Conservation (phyloP, 2,797 vertebrate genomes). For the Linurgus olivaceus region DNA sequence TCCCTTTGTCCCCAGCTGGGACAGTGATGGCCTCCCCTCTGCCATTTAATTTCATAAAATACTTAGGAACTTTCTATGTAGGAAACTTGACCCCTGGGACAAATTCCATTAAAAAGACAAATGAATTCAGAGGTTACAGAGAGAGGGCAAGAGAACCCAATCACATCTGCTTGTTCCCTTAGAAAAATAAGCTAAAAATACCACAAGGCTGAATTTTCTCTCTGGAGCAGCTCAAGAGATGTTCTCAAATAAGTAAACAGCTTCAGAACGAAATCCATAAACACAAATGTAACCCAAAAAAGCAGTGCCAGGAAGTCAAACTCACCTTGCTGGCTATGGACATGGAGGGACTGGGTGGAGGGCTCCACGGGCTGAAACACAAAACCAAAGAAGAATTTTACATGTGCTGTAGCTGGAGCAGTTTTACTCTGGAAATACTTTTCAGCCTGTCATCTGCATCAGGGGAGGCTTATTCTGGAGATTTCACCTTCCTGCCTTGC, state of each 20-base stretch:
- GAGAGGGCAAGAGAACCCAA: slow-evolving; percentile 28
- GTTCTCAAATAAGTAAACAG: slow-evolving; percentile 19
- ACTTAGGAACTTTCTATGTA: neutral
- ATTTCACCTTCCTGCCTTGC: neutral
- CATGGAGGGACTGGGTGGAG: slow-evolving; percentile 6
- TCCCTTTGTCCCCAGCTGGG: neutral
- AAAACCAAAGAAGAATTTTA: neutral
- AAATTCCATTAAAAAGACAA: slow-evolving; percentile 40
- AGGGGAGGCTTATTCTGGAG: neutral
- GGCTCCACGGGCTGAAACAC: slow-evolving; percentile 6
- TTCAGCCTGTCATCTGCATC: neutral
- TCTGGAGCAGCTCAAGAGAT: slow-evolving; percentile 4
- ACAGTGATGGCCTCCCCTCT: neutral
- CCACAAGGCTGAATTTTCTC: slow-evolving; percentile 36
- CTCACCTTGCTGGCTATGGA: slow-evolving; percentile 16
- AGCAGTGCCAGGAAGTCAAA: neutral
- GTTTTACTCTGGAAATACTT: neutral
- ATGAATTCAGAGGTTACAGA: slow-evolving; percentile 31
- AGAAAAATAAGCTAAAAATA: slow-evolving; percentile 64
- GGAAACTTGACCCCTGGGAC: neutral
- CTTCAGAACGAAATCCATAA: neutral
- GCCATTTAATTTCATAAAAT: neutral
- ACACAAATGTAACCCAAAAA: neutral
- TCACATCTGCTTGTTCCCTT: neutral
- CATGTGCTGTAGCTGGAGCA: neutral